Evolutionary conservation across 2,797 vertebrate species (phyloP).

Genomic region (Silurus aristotelis): DNA sequence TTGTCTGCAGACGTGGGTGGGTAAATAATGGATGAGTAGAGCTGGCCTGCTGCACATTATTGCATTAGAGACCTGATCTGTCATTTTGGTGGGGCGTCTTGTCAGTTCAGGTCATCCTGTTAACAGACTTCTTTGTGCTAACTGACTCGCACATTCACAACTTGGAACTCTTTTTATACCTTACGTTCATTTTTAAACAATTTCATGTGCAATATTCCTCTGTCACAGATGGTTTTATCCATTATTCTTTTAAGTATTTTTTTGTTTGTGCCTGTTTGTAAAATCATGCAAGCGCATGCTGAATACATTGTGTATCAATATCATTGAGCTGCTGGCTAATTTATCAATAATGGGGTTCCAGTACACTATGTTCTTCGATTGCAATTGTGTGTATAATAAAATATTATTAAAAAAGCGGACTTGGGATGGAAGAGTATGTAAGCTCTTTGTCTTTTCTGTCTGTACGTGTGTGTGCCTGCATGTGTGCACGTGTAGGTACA

Average conservation of each 20-base stretch:
- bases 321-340: neutral
- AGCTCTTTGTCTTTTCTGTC: neutral
- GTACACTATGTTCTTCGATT: neutral
- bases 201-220: neutral
- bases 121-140: constrained; percentile 19
- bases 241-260: neutral
- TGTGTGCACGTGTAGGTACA: constrained; percentile 79
- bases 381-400: neutral
- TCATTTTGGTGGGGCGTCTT: constrained; percentile 33
- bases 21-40: constrained; percentile 58
- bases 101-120: constrained; percentile 33
- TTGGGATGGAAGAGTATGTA: neutral
- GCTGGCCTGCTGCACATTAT: constrained; percentile 47
- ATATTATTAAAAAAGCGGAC: neutral
- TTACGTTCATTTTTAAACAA: neutral
- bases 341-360: neutral
- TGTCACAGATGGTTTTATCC: neutral
- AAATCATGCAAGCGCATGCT: neutral
- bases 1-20: constrained; percentile 47
- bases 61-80: constrained; percentile 50
- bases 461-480: constrained; percentile 30
- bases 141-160: neutral
- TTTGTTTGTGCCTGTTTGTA: neutral
- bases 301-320: neutral
- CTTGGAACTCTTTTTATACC: neutral